Evolutionary conservation across 2,888 invertebrate genomes (phyloP), one percentile per base, ranked within the genome.

Genomic region (Erebia ligea): DNA sequence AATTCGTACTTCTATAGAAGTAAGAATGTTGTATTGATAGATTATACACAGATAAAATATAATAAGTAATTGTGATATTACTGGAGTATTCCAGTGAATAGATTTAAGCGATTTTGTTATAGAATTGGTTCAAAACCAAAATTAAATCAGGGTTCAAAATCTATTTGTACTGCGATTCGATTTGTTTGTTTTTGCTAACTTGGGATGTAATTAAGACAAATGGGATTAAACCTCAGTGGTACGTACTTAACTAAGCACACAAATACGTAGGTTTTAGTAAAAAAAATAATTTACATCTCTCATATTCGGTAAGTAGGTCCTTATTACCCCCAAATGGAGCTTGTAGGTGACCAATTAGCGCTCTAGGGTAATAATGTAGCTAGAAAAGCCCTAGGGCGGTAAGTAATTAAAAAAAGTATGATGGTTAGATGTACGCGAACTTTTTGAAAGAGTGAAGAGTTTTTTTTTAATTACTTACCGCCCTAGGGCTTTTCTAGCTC

Each of bases 31-130:
- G n/a, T 17, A 56, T 21, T 19, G 13, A 21, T 56, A 61, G 62
- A 45, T 62, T 48, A 15, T 48, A 21, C 15, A 48, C 45, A 25
- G 15, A 68, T 72, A 68, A 74, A 67, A 70, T 57, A 70, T 69
- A 75, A 78, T 77, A n/a, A n/a, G n/a, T n/a, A 73, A 76, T 80
- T 86, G 86, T 86, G 86, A 86, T 86, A 86, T 81, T 78, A 79
- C 80, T 82, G 81, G 82, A 79, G 75, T 77, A 75, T 68, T 74
- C 79, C 81, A 79, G 76, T 78, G 75, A 64, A 68, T 86, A 86
- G 82, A 76, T 77, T 58, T 84, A 82, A 82, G 79, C 74, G 73
- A 80, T 78, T 48, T 62, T 34, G 48, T 21, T 13, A 45, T 17
- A 45, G 13, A 9, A 19, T 15, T 54, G 86, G 87, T 87, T 86